Percentiles rank a stretch among this genome's conserved stretches.
Conservation (phyloP, 2,113 vertebrate genomes). For the Rousettus leschenaultii region DNA sequence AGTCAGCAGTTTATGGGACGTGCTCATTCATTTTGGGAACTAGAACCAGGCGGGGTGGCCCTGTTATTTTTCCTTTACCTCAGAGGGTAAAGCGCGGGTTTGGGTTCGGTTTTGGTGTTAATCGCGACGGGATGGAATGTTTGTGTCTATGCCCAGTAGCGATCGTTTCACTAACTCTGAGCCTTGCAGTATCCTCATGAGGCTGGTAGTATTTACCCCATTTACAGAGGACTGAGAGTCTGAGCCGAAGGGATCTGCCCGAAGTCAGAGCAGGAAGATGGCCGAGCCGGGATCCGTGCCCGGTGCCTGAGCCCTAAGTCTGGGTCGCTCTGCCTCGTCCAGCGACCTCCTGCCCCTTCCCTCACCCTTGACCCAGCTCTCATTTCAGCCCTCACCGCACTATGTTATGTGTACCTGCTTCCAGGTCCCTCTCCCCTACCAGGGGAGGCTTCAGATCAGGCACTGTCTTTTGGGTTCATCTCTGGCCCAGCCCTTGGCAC, state of each 20-base stretch:
- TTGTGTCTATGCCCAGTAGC: accelerated
- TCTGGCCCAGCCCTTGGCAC: not conserved
- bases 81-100: too few relatives aligned
- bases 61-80: not conserved
- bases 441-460: accelerated
- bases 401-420: not conserved
- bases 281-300: not conserved
- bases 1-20: not conserved
- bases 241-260: not conserved
- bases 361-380: not conserved
- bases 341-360: accelerated
- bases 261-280: not conserved
- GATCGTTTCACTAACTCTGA: accelerated
- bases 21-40: not conserved
- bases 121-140: accelerated
- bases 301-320: not conserved
- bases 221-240: not conserved
- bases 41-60: not conserved
- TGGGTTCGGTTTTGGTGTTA: not conserved
- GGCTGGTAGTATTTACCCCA: accelerated
- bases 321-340: not conserved
- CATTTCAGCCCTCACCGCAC: accelerated
- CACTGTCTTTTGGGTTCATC: too few relatives aligned
- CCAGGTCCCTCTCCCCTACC: not conserved
- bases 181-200: accelerated